Evolutionary conservation across 2,797 vertebrate genomes (phyloP).

Genomic region (Catostomus latipinnis): DNA sequence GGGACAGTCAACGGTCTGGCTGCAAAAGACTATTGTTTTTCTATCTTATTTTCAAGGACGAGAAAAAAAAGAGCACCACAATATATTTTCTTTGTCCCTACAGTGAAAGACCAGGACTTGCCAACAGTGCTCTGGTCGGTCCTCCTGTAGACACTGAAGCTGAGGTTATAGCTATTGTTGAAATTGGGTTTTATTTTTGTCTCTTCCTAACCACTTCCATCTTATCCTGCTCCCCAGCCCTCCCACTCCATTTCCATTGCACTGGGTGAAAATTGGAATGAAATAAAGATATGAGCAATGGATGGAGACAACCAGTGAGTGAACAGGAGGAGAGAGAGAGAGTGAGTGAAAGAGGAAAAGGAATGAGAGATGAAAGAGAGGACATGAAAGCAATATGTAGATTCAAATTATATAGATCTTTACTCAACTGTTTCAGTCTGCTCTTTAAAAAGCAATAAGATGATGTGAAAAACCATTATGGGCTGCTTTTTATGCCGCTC

Average conservation of each 20-base stretch:
- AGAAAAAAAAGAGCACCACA: not conserved
- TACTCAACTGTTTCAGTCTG: slow-evolving; percentile 62
- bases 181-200: slow-evolving; percentile 80
- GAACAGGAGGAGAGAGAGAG: slow-evolving; percentile 21
- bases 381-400: slow-evolving; percentile 68
- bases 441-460: slow-evolving; percentile 61
- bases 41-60: slow-evolving; percentile 9
- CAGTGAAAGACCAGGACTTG: slow-evolving; percentile 36
- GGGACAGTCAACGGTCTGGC: too few species aligned
- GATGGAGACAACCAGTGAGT: slow-evolving; percentile 65
- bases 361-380: slow-evolving; percentile 62
- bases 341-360: slow-evolving; percentile 48
- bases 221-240: slow-evolving; percentile 76
- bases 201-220: slow-evolving; percentile 71
- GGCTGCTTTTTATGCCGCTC: slow-evolving; percentile 64
- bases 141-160: slow-evolving; percentile 41
- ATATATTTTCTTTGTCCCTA: not conserved
- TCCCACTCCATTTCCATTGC: slow-evolving; percentile 79
- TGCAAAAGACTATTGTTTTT: not conserved
- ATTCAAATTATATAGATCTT: slow-evolving; percentile 61
- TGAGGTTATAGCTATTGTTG: slow-evolving; percentile 56
- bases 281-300: slow-evolving; percentile 77
- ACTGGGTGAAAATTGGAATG: slow-evolving; percentile 76
- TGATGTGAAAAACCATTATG: slow-evolving; percentile 63
- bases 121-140: slow-evolving; percentile 60